These are phyloP conservation scores for Pseudopipra pipra DNA, from an alignment of 2,113 vertebrate species.

Conservation along the genomic window DNA sequence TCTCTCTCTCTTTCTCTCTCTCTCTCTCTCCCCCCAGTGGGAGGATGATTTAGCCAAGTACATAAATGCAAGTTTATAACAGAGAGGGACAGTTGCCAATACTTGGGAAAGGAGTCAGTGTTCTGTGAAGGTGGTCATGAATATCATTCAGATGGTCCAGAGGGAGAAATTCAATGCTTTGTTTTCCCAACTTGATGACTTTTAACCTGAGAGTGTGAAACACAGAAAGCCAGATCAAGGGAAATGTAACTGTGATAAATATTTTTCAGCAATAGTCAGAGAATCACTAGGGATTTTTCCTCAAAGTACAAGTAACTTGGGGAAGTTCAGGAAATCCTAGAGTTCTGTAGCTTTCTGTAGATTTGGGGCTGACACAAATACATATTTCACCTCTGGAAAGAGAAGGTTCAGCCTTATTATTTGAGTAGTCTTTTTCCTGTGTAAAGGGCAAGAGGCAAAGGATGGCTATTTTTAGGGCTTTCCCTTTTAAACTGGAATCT, in stretches of 20 bases:
- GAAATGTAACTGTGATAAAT: not conserved
- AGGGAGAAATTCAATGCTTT: not conserved
- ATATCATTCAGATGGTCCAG: not conserved
- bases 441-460: not conserved
- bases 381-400: accelerated
- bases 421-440: not conserved
- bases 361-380: not conserved
- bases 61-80: not conserved
- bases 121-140: conserved; percentile 1
- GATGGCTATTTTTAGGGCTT: not conserved
- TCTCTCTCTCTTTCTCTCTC: not conserved
- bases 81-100: not conserved
- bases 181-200: not conserved
- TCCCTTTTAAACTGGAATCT: not conserved
- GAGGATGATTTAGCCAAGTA: not conserved
- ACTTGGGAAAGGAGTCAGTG: not conserved
- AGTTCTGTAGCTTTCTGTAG: not conserved
- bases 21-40: too few species aligned
- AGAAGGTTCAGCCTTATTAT: not conserved
- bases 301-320: not conserved
- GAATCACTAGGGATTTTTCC: not conserved
- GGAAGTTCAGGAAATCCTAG: not conserved
- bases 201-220: not conserved
- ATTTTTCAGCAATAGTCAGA: not conserved
- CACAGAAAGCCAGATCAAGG: not conserved